A percentile compares a stretch with the other conserved stretches of the same genome.
phyloP scores from a whole-genome alignment of 1,140 invertebrate species.

The Achatina immaculata region DNA sequence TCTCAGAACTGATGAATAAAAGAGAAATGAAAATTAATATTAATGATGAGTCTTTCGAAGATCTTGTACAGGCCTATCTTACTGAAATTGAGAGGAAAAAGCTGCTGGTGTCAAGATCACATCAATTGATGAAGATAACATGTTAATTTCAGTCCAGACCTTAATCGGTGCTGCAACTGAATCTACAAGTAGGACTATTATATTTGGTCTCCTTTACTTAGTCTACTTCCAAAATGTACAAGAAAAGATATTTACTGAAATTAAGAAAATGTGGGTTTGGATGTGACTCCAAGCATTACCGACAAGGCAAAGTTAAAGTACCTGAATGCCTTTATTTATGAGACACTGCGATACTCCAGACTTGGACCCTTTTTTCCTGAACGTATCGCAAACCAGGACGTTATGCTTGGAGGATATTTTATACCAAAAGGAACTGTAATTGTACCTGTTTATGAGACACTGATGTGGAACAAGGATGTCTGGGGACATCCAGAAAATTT shows the following conservation, averaged over 20 bases:
- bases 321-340: slow-evolving; percentile 47
- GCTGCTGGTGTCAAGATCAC: slow-evolving; percentile 19
- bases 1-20: too few species aligned
- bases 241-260: slow-evolving; percentile 84
- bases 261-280: slow-evolving; percentile 85
- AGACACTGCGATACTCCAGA: slow-evolving; percentile 29
- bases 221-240: slow-evolving; percentile 81
- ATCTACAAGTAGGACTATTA: slow-evolving; percentile 43
- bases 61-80: slow-evolving; percentile 38
- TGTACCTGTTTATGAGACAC: slow-evolving; percentile 59
- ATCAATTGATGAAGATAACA: slow-evolving; percentile 40
- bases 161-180: slow-evolving; percentile 51
- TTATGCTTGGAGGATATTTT: slow-evolving; percentile 55
- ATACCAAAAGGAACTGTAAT: slow-evolving; percentile 64
- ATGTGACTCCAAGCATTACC: slow-evolving; percentile 72
- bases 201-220: slow-evolving; percentile 85
- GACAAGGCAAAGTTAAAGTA: slow-evolving; percentile 45
- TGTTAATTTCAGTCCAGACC: slow-evolving; percentile 23
- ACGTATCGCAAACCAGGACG: slow-evolving; percentile 54
- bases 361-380: slow-evolving; percentile 63
- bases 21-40: too few species aligned
- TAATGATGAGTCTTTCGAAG: too few species aligned
- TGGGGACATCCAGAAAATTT: slow-evolving; percentile 81
- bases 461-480: slow-evolving; percentile 59
- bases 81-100: slow-evolving; percentile 35